These are phyloP conservation scores for Poeciliopsis turrubarensis DNA, from an alignment of 2,113 vertebrate genomes.

Conservation along the genomic window DNA sequence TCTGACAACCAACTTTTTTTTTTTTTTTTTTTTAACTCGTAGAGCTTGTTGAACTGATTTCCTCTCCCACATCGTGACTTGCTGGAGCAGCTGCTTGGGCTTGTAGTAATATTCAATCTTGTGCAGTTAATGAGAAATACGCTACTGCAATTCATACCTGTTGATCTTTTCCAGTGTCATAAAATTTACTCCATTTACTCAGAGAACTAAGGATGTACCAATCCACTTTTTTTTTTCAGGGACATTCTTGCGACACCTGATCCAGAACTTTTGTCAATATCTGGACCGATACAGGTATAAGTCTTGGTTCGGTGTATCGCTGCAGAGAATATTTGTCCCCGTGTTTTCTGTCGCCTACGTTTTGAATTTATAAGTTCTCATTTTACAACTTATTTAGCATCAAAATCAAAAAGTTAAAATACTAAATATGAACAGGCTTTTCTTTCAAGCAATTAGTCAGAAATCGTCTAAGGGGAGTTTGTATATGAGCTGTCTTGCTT, in stretches of 20 bases:
- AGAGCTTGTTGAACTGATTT: conserved; percentile 54
- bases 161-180: neutral
- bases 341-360: too few species aligned
- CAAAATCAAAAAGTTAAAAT: neutral
- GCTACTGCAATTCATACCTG: neutral
- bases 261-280: too few species aligned
- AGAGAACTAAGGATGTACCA: too few species aligned
- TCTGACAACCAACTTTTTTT: conserved; percentile 41
- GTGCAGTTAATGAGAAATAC: neutral
- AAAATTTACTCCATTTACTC: neutral
- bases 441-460: conserved; percentile 7
- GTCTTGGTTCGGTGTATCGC: too few species aligned
- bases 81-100: conserved; percentile 26
- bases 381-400: too few species aligned
- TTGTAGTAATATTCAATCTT: neutral
- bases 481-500: conserved; percentile 39
- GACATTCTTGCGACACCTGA: too few species aligned
- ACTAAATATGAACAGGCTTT: neutral
- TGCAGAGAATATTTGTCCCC: too few species aligned
- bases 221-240: too few species aligned
- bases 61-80: conserved; percentile 35
- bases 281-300: too few species aligned
- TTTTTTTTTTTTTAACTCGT: conserved; percentile 6
- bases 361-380: too few species aligned
- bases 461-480: neutral